These are phyloP conservation scores for Apamea anceps DNA, from an alignment of 2,888 invertebrate genomes.

Conservation along the genomic window DNA sequence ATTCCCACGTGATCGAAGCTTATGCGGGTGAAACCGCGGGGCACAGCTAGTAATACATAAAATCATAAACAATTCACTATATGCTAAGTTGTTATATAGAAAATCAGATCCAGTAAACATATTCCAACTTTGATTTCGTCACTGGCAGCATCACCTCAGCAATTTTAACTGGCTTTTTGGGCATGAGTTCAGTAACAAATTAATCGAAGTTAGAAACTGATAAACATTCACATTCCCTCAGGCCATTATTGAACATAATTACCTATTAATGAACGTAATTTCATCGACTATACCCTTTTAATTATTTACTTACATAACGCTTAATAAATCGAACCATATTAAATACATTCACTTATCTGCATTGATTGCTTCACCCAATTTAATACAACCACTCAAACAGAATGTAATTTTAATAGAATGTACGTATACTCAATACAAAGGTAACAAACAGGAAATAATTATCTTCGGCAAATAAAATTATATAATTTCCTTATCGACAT, in stretches of 20 bases:
- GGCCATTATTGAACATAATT: not conserved
- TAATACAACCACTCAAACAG: slow-evolving; percentile 23
- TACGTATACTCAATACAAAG: slow-evolving; percentile 14
- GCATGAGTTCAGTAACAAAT: not conserved
- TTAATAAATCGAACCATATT: not conserved
- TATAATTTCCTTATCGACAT: slow-evolving; percentile 53
- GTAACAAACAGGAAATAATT: slow-evolving; percentile 61
- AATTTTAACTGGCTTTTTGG: not conserved
- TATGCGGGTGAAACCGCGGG: too few species aligned
- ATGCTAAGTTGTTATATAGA: not conserved
- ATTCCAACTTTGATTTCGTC: not conserved
- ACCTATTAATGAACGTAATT: not conserved
- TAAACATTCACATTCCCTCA: not conserved
- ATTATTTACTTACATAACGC: slow-evolving; percentile 5
- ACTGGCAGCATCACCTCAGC: too few species aligned
- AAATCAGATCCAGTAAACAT: not conserved
- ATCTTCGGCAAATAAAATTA: slow-evolving; percentile 37
- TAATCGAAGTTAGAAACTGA: not conserved
- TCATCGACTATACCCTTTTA: not conserved
- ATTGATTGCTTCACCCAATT: slow-evolving; percentile 34
- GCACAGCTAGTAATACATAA: too few species aligned
- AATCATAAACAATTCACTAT: too few species aligned
- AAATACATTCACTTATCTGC: slow-evolving; percentile 21
- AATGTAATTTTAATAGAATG: slow-evolving; percentile 22
- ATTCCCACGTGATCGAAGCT: too few species aligned